phyloP scores from a whole-genome alignment of 2,888 invertebrate species.

The Epiblema foenella region DNA sequence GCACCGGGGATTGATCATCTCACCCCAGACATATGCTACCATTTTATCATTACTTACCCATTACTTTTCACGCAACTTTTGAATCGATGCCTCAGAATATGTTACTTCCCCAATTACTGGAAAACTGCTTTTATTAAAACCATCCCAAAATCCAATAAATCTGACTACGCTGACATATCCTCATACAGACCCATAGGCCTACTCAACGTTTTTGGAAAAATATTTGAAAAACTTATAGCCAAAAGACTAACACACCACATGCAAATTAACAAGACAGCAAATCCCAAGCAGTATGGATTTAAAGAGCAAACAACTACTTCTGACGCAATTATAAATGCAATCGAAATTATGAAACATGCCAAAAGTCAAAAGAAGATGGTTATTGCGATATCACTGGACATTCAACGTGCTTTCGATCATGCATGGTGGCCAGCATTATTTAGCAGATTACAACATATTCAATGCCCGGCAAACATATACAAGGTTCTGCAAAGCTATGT shows the following conservation, averaged over 20 bases:
- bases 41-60: background rate
- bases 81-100: background rate
- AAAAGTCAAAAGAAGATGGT: background rate
- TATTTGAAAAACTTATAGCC: background rate
- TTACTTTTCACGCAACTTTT: background rate
- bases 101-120: background rate
- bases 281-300: background rate
- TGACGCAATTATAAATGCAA: background rate
- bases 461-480: background rate
- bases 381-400: background rate
- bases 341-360: background rate
- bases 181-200: background rate
- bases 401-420: background rate
- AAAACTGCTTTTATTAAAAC: slow-evolving; percentile 2
- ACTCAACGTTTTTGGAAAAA: background rate
- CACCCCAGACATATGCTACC: background rate
- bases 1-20: background rate
- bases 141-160: background rate
- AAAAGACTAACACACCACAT: background rate
- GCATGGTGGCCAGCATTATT: background rate
- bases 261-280: background rate
- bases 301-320: background rate
- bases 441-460: background rate
- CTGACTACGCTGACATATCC: background rate
- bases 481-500: background rate